Percentiles rank a stretch among this genome's conserved stretches.
Conservation (phyloP, 2,113 vertebrate species). For the Salvelinus namaycush region DNA sequence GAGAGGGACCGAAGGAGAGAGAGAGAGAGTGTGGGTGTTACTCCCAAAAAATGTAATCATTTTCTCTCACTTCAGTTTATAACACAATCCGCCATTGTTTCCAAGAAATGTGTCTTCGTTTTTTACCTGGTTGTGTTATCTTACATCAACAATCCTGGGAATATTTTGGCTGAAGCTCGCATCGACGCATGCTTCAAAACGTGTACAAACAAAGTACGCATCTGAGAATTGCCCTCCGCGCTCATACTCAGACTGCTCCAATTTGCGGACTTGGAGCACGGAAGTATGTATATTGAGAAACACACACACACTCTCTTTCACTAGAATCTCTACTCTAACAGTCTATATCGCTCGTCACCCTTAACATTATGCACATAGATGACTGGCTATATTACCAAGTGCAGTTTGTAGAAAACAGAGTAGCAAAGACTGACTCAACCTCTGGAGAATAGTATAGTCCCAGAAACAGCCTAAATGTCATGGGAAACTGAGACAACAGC, state of each 20-base stretch:
- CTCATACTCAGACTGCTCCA: not conserved
- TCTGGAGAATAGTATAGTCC: slow-evolving; percentile 41
- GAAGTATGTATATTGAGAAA: too few relatives aligned
- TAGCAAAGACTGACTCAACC: slow-evolving; percentile 38
- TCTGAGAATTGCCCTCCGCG: too few relatives aligned
- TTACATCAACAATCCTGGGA: too few relatives aligned
- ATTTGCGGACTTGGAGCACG: not conserved
- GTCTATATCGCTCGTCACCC: not conserved
- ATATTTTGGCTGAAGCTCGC: too few relatives aligned
- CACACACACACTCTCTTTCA: not conserved
- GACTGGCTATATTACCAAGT: not conserved
- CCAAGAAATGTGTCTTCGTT: too few relatives aligned
- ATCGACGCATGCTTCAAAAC: too few relatives aligned
- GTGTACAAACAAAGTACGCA: too few relatives aligned
- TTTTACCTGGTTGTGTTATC: too few relatives aligned
- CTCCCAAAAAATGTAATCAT: too few relatives aligned
- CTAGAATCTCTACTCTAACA: not conserved
- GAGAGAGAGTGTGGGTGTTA: not conserved
- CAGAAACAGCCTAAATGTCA: slow-evolving; percentile 65
- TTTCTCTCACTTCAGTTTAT: too few relatives aligned
- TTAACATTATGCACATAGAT: not conserved
- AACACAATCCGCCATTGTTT: too few relatives aligned
- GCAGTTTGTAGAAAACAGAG: slow-evolving; percentile 26
- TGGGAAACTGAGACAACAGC: slow-evolving; percentile 56
- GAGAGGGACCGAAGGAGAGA: too few relatives aligned